Base-by-base conservation (phyloP, 2,797 vertebrate species). In the Furcifer pardalis region DNA sequence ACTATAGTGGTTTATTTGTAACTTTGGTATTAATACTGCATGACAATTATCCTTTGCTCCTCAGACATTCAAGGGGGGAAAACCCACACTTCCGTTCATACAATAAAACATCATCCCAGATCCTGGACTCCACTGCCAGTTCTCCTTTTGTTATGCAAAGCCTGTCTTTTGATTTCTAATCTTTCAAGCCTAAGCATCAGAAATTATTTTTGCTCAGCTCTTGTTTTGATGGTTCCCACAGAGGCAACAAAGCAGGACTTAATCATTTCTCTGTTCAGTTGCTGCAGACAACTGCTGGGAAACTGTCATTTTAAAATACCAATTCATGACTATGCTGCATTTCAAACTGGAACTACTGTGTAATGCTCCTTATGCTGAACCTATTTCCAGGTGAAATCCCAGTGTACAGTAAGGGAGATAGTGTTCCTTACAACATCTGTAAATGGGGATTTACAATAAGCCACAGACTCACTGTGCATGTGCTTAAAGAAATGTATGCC, bases 101-200 rank as follows among this genome's bases (percentile, higher is more conserved):
- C 73, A 46, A 77, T 62, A 81, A 71, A 49, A 71, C 52, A 12
- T 27, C 15, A 30, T 71, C 40, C 9, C 52, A 40, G n/a, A 32
- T 86, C 65, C 42, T 52, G 40, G 63, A 49, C 52, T 49, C 65
- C 23, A 32, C 40, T 85, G 71, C 77, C 17, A 65, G n/a, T 13
- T 62, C 30, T 85, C 42, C 60, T 80, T 82, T 86, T 82, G 79
- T 82, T 40, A 63, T 72, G 79, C 73, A 81, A 82, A 82, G 79
- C 35, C 56, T 49, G n/a, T 35, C 44, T 76, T 56, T 71, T 86
- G 73, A 77, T 77, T 68, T 76, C 73, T 82, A 77, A 86, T 86
- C 52, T 68, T 77, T 81, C 63, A 86, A 62, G 73, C n/a, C 66
- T 37, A 62, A 49, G 32, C 42, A 37, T 62, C 44, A 40, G 79